Conservation (phyloP, 2,113 vertebrate species). For the Anoura caudifer region DNA sequence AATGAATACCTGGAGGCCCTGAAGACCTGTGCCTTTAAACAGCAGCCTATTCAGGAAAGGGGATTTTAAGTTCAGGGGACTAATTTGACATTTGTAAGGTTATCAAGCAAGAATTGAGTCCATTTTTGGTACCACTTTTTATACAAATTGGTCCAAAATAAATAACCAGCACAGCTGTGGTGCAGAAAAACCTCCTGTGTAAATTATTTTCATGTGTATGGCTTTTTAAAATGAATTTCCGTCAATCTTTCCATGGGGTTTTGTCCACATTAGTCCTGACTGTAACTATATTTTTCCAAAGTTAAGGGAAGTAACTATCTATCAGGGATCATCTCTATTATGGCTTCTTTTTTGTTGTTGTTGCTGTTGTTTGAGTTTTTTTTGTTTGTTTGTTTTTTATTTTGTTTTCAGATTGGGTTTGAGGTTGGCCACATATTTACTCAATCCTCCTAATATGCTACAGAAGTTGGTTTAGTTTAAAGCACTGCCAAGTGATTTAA, state of each 20-base stretch:
- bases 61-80: conserved; percentile 24
- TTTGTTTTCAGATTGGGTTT: conserved; percentile 31
- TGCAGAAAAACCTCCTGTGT: conserved; percentile 76
- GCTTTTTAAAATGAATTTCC: conserved; percentile 81
- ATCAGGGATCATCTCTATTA: conserved; percentile 62
- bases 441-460: conserved; percentile 32
- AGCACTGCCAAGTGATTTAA: conserved; percentile 42
- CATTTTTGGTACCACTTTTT: conserved; percentile 66
- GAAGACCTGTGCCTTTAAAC: conserved; percentile 26
- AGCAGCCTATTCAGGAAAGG: neutral
- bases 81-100: conserved; percentile 60
- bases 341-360: neutral
- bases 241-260: conserved; percentile 83
- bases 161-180: conserved; percentile 79
- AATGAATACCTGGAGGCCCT: neutral
- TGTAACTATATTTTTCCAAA: conserved; percentile 70
- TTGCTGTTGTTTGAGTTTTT: neutral
- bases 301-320: conserved; percentile 66
- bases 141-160: conserved; percentile 71
- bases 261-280: conserved; percentile 68
- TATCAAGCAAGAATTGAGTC: conserved; percentile 66
- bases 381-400: neutral
- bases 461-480: conserved; percentile 46
- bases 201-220: conserved; percentile 86
- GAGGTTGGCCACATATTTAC: conserved; percentile 60